Base-by-base conservation (phyloP, 2,888 invertebrate species). In the Archaeoteleia sp. region DNA sequence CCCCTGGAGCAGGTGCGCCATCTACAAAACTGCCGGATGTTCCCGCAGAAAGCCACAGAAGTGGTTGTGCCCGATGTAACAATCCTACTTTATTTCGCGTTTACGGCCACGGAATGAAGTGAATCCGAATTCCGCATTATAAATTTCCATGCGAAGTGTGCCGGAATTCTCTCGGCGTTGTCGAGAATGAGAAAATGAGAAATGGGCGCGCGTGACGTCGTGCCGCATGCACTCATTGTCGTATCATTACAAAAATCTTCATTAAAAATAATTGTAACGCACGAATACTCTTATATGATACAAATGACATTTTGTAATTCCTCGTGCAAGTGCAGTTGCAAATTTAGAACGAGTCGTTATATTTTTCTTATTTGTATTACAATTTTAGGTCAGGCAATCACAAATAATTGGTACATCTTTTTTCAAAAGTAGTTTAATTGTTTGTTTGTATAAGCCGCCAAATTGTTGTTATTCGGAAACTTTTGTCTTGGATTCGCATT, bases 1-100 rank as follows among this genome's bases (percentile, higher is more conserved):
- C n/a, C n/a, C n/a, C n/a, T n/a, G n/a, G n/a, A 49, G 35, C 49
- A 35, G 49, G 58, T 49, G 49, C 35, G 40, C 20, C 4, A 43
- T 43, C 20, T 14, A 23, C 20, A 14, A 37, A 46, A 57, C 42
- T 9, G 23, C 34, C 57, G 57, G 48, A 37, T 32, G 40, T 25
- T 40, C 25, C 32, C 23, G 46, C 13, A 29, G 40, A 48, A 34
- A 32, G 27, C 40, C 32, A 12, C 43, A 35, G 35, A 54, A 43
- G 27, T 55, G 30, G 29, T 25, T 29, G 39, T 29, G 23, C n/a
- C 39, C 39, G 37, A 55, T 46, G 39, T 14, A 46, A 39, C 39
- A 45, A 55, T 46, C 15, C 39, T 37, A 39, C 37, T 20, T 55
- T 37, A 30, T 23, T 46, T 30, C n/a, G 29, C 14, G 20, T 45